A percentile compares a stretch with the other conserved stretches of the same genome.
These are phyloP conservation scores for Drosophila sordidula DNA, from an alignment of 2,888 invertebrate genomes.

Conservation along the genomic window DNA sequence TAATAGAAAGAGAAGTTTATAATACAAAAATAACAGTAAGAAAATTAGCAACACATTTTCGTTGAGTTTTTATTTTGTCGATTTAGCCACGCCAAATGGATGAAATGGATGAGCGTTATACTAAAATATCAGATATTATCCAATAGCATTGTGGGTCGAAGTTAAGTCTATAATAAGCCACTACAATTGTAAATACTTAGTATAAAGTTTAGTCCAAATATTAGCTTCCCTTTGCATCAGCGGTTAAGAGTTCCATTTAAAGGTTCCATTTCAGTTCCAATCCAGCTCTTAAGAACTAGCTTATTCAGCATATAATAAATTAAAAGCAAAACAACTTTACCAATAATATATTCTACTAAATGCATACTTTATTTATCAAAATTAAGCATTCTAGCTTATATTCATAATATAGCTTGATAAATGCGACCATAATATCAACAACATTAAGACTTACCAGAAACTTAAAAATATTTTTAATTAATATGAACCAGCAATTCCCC, in stretches of 20 bases:
- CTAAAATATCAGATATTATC: constrained; percentile 5
- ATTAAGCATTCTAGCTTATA: constrained; percentile 52
- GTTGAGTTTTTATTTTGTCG: constrained; percentile 21
- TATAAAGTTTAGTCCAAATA: background rate
- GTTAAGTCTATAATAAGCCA: background rate
- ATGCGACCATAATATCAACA: constrained; percentile 23
- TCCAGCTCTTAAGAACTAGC: constrained; percentile 28
- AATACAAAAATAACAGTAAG: constrained; percentile 40
- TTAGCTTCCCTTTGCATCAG: background rate
- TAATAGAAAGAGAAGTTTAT: constrained; percentile 65
- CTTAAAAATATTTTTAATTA: constrained; percentile 26
- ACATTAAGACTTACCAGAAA: constrained; percentile 53
- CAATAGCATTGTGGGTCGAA: background rate
- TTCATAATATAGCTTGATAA: constrained; percentile 38
- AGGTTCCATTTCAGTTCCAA: constrained; percentile 1
- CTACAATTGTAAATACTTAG: background rate
- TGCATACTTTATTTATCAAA: constrained; percentile 59
- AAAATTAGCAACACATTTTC: constrained; percentile 41
- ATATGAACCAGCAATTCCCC: constrained; percentile 43
- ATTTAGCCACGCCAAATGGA: constrained; percentile 54
- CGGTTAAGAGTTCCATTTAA: background rate
- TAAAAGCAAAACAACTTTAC: constrained; percentile 42
- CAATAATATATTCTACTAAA: constrained; percentile 37
- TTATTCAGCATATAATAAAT: constrained; percentile 30
- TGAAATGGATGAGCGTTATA: constrained; percentile 27